Conservation (phyloP, 2,888 invertebrate species). For the Sicus ferrugineus region DNA sequence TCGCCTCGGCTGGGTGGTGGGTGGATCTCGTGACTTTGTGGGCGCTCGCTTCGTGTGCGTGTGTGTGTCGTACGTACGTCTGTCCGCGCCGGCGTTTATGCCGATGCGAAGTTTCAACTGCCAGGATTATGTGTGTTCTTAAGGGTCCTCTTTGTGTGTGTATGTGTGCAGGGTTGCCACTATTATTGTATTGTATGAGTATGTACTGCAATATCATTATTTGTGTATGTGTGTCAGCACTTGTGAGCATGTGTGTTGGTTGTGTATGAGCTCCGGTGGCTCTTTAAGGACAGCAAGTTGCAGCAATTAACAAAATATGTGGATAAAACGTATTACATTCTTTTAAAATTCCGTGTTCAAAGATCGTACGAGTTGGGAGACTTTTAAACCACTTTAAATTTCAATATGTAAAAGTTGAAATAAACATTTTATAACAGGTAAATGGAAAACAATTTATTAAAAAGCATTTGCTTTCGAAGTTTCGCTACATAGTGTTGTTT, state of each 20-base stretch:
- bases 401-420: no score
- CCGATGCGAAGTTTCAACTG: slow-evolving; percentile 22
- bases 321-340: not conserved
- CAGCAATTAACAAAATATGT: no score
- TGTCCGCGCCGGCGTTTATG: slow-evolving; percentile 4
- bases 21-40: not conserved
- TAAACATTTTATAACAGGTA: no score
- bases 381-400: no score
- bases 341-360: not conserved
- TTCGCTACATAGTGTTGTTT: no score
- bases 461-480: no score
- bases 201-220: slow-evolving; percentile 7
- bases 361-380: no score
- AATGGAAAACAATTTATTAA: no score
- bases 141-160: slow-evolving; percentile 16
- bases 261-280: not conserved
- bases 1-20: not conserved
- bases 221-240: not conserved
- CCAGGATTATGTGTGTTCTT: slow-evolving; percentile 26
- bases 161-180: slow-evolving; percentile 13
- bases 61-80: not conserved
- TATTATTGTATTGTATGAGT: slow-evolving; percentile 10
- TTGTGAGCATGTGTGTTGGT: not conserved
- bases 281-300: not conserved
- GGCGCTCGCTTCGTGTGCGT: not conserved